Base-by-base conservation (phyloP, 2,888 invertebrate genomes). In the Cybosia mesomella region DNA sequence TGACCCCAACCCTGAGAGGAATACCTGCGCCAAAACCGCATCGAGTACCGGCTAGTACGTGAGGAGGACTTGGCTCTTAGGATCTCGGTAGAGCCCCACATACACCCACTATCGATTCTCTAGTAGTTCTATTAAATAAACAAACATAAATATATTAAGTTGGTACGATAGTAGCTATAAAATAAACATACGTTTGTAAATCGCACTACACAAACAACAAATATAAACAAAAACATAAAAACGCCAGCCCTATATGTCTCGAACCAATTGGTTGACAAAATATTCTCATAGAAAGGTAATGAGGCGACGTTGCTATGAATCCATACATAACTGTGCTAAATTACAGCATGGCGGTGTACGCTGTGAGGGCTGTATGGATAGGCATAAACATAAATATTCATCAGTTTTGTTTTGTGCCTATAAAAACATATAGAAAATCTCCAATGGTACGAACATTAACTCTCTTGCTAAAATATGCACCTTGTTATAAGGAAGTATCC, bases 261-360 rank as follows among this genome's bases (percentile, higher is more conserved):
- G 73, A 73, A 80, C 58, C 74, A 77, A 84, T 83, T 79, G 80
- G 72, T 72, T 81, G 81, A 77, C 60, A 80, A 85, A 83, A 83
- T 84, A 82, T 82, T 81, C 78, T 75, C 86, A 89, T 90, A 89
- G 83, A 74, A 88, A 90, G 87, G 91, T 90, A 92, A 92, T 92
- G 92, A 91, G 80, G 90, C 92, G 91, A 81, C 82, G 72, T 84
- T 75, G 77, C 77, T 77, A 83, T 83, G 82, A 83, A 83, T 84
- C 83, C 77, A 85, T 84, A 83, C 71, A 83, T 83, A 86, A 84
- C 82, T 83, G 80, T 79, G 84, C 85, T 88, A 86, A 87, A 86
- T 86, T 83, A 86, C 85, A 79, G 72, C 75, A 80, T 82, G 77
- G 77, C 77, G 80, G 84, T 85, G 85, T 86, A 88, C 83, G 83